Evolutionary conservation across 2,888 invertebrate species (phyloP), one percentile per base, ranked within the genome.

Genomic region (Drosophila emarginata): DNA sequence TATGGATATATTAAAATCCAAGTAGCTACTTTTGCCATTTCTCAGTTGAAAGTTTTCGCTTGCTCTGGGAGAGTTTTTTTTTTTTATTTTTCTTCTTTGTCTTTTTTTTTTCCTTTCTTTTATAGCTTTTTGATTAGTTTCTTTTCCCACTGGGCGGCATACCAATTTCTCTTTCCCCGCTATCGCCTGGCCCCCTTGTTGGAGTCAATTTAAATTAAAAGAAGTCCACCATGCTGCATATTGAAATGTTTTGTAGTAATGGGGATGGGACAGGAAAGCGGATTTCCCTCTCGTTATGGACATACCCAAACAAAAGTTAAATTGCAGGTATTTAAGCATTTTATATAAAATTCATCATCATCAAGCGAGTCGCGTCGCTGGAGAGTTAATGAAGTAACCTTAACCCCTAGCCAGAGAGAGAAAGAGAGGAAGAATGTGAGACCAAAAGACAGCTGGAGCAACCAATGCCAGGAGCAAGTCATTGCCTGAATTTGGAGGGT

Each of bases 281-380:
- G 18, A 52, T 51, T 18, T 61, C 28, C 37, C 51, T 50, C 56
- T 61, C 28, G 15, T 7, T 39, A 72, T 61, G 68, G 63, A 73
- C 68, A 72, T 60, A 54, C 60, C 64, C 56, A 52, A 70, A 68
- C 74, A 85, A 80, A 89, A 88, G 89, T 90, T 89, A 89, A 90
- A 90, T 89, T 88, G 87, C 88, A 83, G 89, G 90, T 90, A 89
- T 89, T 89, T 90, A 89, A 90, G 88, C 76, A 82, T 90, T 90
- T 89, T 88, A 90, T 89, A 83, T 83, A 83, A 82, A 82, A 82
- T 82, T 82, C 82, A 86, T 82, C 82, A 82, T 82, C 86, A 85
- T 82, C 86, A 82, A 75, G 75, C 75, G 63, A 45, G 45, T 61
- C 58, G 63, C 57, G 37, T 50, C 77, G 71, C 62, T 61, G 58